Evolutionary conservation across 2,113 vertebrate genomes (phyloP).

Genomic region (Cyprinodon brontotheroides): DNA sequence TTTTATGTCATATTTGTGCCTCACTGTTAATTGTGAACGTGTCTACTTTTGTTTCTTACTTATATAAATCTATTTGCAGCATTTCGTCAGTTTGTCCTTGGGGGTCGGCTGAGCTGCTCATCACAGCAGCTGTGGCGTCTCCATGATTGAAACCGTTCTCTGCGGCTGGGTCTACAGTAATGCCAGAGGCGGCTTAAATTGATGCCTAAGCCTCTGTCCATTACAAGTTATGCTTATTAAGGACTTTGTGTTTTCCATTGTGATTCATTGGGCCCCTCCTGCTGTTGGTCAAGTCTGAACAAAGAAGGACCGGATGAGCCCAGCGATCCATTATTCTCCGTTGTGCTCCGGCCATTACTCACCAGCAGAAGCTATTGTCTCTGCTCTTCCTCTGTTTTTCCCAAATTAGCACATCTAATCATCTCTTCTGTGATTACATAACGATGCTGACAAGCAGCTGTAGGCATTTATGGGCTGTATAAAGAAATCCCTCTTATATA

Average conservation of each 20-base stretch:
- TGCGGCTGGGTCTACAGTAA: neutral
- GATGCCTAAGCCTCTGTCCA: slow-evolving; percentile 37
- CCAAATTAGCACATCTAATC: slow-evolving; percentile 10
- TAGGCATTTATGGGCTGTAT: neutral
- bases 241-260: slow-evolving; percentile 33
- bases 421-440: slow-evolving; percentile 11
- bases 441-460: slow-evolving; percentile 7
- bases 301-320: slow-evolving; percentile 22
- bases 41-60: neutral
- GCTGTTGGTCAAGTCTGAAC: slow-evolving; percentile 41
- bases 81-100: slow-evolving; percentile 9
- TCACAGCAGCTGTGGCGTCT: slow-evolving; percentile 32
- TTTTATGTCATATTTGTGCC: neutral
- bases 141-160: slow-evolving; percentile 22
- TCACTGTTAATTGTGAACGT: neutral
- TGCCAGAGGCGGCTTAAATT: slow-evolving; percentile 37
- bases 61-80: neutral
- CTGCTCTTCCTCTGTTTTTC: slow-evolving; percentile 4
- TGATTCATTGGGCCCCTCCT: slow-evolving; percentile 41
- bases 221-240: slow-evolving; percentile 34
- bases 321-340: slow-evolving; percentile 25
- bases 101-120: slow-evolving; percentile 24
- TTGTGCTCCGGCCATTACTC: slow-evolving; percentile 21
- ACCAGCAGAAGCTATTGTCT: slow-evolving; percentile 13
- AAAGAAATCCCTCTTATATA: neutral